phyloP scores from a whole-genome alignment of 2,113 vertebrate genomes.

The Zosterops pallidus region DNA sequence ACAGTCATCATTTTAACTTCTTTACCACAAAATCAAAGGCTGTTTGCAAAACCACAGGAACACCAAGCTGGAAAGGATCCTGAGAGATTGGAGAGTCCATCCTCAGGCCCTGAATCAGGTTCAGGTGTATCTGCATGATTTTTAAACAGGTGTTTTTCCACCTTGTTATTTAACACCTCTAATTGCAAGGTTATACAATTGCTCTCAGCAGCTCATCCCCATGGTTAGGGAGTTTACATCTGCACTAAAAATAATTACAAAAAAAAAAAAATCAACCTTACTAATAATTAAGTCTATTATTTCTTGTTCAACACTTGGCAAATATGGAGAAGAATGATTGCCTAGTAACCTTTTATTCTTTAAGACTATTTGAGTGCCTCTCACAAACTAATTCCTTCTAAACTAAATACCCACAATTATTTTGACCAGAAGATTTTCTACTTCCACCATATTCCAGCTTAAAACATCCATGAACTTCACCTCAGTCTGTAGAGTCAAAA shows the following conservation, averaged over 20 bases:
- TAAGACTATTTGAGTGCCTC: not conserved
- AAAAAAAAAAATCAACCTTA: not conserved
- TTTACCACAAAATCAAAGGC: not conserved
- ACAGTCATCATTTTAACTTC: not conserved
- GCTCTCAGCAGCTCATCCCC: not conserved
- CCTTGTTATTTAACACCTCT: not conserved
- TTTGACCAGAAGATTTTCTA: not conserved
- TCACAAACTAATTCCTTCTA: not conserved
- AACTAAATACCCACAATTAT: not conserved
- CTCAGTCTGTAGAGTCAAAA: not conserved
- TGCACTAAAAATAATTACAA: not conserved
- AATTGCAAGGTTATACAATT: not conserved
- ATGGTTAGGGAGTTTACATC: not conserved
- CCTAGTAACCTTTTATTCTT: not conserved
- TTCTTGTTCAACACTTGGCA: not conserved
- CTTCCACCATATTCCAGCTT: not conserved
- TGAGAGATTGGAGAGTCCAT: not conserved
- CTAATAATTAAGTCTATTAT: not conserved
- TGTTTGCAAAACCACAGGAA: not conserved
- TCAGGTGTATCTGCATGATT: not conserved
- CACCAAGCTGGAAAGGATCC: not conserved
- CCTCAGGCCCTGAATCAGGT: not conserved
- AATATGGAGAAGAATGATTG: not conserved
- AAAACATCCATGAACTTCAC: not conserved
- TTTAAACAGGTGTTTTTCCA: not conserved